Percentiles rank a stretch among this genome's conserved stretches.
phyloP scores from a whole-genome alignment of 2,888 invertebrate genomes.

The Encarsia formosa region DNA sequence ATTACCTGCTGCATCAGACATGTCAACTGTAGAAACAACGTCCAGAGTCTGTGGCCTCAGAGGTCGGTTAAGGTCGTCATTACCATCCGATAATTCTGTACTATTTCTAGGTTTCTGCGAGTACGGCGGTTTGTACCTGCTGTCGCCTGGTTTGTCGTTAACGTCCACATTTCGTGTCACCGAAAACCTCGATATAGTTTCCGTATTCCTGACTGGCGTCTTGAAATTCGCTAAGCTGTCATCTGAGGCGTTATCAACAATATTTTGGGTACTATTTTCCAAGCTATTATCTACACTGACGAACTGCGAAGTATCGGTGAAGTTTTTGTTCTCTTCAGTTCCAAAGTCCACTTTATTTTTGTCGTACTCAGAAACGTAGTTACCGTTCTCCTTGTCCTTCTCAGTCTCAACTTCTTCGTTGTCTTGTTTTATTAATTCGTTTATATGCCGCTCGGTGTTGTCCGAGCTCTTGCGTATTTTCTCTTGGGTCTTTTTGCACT shows the following conservation, averaged over 20 bases:
- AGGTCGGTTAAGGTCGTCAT: conserved; percentile 39
- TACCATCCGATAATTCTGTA: conserved; percentile 29
- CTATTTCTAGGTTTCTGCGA: conserved; percentile 16
- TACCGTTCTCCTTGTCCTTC: conserved; percentile 21
- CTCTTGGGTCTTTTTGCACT: conserved; percentile 31
- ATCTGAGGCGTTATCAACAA: conserved; percentile 3
- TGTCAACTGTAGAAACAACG: conserved; percentile 39
- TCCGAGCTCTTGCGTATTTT: conserved; percentile 30
- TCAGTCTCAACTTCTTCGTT: conserved; percentile 8
- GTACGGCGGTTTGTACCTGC: conserved; percentile 17
- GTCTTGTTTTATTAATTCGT: conserved; percentile 13
- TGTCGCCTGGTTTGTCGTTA: conserved; percentile 24
- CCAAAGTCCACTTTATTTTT: conserved; percentile 8
- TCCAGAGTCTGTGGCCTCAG: conserved; percentile 45
- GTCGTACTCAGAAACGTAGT: conserved; percentile 11
- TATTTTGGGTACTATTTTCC: conserved; percentile 13
- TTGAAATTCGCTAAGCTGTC: conserved; percentile 5
- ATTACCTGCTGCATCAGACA: conserved; percentile 33
- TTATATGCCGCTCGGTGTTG: conserved; percentile 22
- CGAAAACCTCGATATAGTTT: conserved; percentile 26
- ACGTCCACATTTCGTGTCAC: conserved; percentile 28
- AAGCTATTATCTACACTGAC: conserved; percentile 21
- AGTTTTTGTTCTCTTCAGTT: conserved; percentile 17
- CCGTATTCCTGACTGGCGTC: conserved; percentile 17
- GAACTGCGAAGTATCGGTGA: conserved; percentile 1